phyloP scores from a whole-genome alignment of 92 coral and sea anemone genomes.

The Metridium senile region DNA sequence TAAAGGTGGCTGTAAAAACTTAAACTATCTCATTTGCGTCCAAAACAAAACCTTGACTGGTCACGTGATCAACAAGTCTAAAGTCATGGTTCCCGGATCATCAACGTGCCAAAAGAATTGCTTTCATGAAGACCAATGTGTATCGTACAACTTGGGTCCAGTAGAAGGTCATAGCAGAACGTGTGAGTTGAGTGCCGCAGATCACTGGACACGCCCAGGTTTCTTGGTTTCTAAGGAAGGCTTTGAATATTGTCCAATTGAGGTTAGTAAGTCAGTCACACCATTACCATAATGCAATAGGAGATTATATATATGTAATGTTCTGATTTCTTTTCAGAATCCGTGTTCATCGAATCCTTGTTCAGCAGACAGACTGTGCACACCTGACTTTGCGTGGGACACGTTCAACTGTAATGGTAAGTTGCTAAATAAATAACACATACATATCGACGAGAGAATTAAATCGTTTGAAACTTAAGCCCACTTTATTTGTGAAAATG shows the following conservation, averaged over 20 bases:
- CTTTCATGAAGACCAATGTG: conserved; percentile 5
- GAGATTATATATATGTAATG: not conserved
- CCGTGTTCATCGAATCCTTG: conserved; percentile 9
- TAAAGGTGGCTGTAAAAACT: conserved; percentile 11
- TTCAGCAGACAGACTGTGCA: conserved; percentile 1
- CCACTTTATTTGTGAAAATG: no score
- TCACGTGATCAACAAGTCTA: conserved; percentile 23
- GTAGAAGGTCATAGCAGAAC: conserved; percentile 20
- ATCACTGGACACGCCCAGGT: conserved; percentile 8
- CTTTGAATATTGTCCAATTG: conserved; percentile 12
- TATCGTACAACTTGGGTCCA: conserved; percentile 40
- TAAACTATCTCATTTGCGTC: not conserved
- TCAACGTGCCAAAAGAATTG: conserved; percentile 7
- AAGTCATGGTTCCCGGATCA: conserved; percentile 1
- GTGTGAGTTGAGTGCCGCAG: conserved; percentile 23
- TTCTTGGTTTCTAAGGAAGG: conserved; percentile 13
- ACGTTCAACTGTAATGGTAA: conserved; percentile 5
- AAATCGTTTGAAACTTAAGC: no score
- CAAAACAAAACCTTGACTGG: conserved; percentile 15
- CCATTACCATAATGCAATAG: not conserved
- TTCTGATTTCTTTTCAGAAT: not conserved
- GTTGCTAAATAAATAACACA: not conserved
- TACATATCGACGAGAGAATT: no score
- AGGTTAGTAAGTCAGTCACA: not conserved
- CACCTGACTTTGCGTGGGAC: conserved; percentile 9